Conservation (phyloP, 2,113 vertebrate species). For the Tor tambroides region DNA sequence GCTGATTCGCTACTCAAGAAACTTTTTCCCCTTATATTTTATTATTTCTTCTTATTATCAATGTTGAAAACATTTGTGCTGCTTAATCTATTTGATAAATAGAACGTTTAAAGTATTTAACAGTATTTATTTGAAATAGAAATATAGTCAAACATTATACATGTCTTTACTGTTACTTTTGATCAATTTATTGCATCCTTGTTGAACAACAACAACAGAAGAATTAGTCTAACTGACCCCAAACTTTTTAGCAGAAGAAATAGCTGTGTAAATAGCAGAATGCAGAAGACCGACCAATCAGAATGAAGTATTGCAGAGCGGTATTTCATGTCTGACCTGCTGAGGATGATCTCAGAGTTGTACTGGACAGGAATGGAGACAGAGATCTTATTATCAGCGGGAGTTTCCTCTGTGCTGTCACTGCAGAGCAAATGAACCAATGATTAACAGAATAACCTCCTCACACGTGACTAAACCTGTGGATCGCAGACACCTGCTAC, state of each 20-base stretch:
- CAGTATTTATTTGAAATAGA: neutral
- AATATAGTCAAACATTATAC: neutral
- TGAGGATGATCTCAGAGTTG: slow-evolving; percentile 82
- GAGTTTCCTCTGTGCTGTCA: slow-evolving; percentile 78
- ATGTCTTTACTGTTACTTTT: neutral
- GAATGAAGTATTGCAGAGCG: neutral
- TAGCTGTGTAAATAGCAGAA: neutral
- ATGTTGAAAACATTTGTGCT: too few species aligned
- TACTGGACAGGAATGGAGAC: slow-evolving; percentile 78
- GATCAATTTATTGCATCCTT: neutral
- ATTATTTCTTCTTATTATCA: too few species aligned
- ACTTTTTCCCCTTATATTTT: too few species aligned
- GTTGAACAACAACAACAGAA: neutral
- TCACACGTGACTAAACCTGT: neutral
- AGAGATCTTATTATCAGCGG: slow-evolving; percentile 72
- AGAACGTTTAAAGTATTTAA: neutral
- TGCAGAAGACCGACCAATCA: neutral
- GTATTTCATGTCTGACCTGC: slow-evolving; percentile 72
- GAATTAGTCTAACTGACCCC: neutral
- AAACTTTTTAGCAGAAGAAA: neutral
- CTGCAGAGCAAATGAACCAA: slow-evolving; percentile 63
- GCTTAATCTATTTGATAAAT: neutral
- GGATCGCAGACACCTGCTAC: neutral
- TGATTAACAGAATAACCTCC: neutral
- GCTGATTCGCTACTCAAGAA: neutral